Base-by-base conservation (phyloP, 1,140 invertebrate genomes). In the Drosophila simulans region DNA sequence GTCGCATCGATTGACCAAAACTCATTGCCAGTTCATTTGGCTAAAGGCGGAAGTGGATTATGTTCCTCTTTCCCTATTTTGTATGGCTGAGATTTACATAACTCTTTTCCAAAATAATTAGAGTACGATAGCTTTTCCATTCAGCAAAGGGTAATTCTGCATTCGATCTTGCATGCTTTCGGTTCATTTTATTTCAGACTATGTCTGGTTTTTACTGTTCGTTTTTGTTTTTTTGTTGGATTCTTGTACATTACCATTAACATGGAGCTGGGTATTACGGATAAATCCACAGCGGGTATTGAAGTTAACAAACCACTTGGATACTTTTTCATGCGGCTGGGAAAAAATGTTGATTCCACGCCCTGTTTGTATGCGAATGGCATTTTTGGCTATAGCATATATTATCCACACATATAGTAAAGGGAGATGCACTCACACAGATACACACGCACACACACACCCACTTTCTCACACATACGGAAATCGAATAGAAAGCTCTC, bases 281-380 rank as follows among this genome's bases (percentile, higher is more conserved):
- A 90, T 80, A 91, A 91, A 84, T 92, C 91, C 90, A 92, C 91
- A 80, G 88, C 90, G 80, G 90, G 90, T 90, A 91, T 91, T 90
- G 90, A 76, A 85, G 90, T 92, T 91, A 92, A 90, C 84, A 92
- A 92, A 92, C 90, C 91, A 86, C 91, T 92, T 70, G 91, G 90
- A 92, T 91, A 92, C 81, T 92, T 92, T 92, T 92, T 92, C 91
- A 92, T 91, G 73, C 91, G 91, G 83, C 80, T 92, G 62, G 91
- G 91, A 80, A 92, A 92, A 80, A 92, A 92, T 66, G 91, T 92
- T 76, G 91, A 92, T 75, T 92, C 91, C 79, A 92, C 91, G 76
- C 91, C 91, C 91, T 91, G 78, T 78, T 78, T 86, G 65, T 83
- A 73, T 84, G 81, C 60, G 80, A 71, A 85, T 77, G 72, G 72